Evolutionary conservation across 2,797 vertebrate genomes (phyloP), one percentile per base, ranked within the genome.

Genomic region (Rhyacichthys aspro): DNA sequence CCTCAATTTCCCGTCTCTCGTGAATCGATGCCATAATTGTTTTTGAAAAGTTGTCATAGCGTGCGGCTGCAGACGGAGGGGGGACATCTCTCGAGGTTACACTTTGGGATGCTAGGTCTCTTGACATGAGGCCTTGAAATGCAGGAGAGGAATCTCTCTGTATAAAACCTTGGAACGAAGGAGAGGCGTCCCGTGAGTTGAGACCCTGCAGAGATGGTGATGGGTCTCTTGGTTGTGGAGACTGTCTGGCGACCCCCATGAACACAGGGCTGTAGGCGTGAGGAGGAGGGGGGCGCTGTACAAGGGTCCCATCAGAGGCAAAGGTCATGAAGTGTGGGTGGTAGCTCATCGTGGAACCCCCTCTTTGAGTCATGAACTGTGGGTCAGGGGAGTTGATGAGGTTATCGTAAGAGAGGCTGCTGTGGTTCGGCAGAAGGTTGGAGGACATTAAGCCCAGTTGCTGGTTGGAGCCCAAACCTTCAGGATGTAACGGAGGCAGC

Each of bases 1-100:
- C 95, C 67, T 97, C 96, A 82, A 94, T 82, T 77, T 96, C 95
- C 11, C 94, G 91, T 28, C 94, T 91, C 78, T 96, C 96, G 60
- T 96, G 95, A 74, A 98, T 96, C 14, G 97, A 97, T 0, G 95
- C 94, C 95, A 98, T 97, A 77, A 96, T 93, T 61, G 93, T 93
- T 89, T 96, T 94, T 14, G 96, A 94, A 15, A 97, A 92, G 90
- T 92, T 95, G 77, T 98, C 96, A 0, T 96, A 97, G 72, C 93
- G 94, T 1, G 94, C 93, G 79, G 94, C 63, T 0, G 12, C 72
- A 11, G 89, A 81, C 62, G 81, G 70, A 52, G 86, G 81, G 2
- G 79, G 49, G 11, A 87, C 32, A 16, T 89, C 85, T 47, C 84
- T 72, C 0, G 73, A 49, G 7, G 75, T 41, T 3, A 82, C 0